Base-by-base conservation (phyloP, 2,113 vertebrate genomes). In the Gymnarchus niloticus region DNA sequence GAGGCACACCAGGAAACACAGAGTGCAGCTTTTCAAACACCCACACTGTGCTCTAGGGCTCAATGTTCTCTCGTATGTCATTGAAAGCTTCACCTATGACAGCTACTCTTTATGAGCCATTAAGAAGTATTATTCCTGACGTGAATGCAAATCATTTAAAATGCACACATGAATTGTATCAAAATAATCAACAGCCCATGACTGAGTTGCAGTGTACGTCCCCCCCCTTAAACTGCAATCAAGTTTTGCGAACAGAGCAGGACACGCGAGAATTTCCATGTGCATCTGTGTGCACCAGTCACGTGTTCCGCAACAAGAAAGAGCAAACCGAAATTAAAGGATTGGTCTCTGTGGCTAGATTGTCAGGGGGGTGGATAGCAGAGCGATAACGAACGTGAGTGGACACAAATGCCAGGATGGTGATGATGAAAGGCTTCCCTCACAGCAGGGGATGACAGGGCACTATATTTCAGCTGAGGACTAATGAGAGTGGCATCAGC, bases 361-460 rank as follows among this genome's bases (percentile, higher is more conserved):
- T 86, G 37, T n/a, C 78, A 19, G 86, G 57, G 84, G 83, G 84
- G 10, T 41, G 73, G 85, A 10, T n/a, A 6, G 2, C 21, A 33
- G 28, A 8, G 37, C 65, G 81, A 86, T 85, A 23, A 85, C 73
- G 87, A 88, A 88, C 85, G 86, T 85, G 87, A 89, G 90, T 90
- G 87, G 90, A 90, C 83, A 86, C 41, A 46, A 48, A 46, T 51
- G 23, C 8, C 46, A 23, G 10, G 6, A 28, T 21, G 23, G 4
- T 25, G 73, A 25, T 52, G 46, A 86, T 69, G 7, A 82, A 84
- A 61, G 65, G 65, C 12, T 84, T 83, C 25, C 78, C 80, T 86
- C n/a, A 4, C 69, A 81, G 23, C 19, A 28, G 9, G 8, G 23
- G 19, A 51, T 8, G 56, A 81, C 17, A 73, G 56, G 4, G 7